Evolutionary conservation across 2,113 vertebrate species (phyloP).

Genomic region (Cinclus cinclus): DNA sequence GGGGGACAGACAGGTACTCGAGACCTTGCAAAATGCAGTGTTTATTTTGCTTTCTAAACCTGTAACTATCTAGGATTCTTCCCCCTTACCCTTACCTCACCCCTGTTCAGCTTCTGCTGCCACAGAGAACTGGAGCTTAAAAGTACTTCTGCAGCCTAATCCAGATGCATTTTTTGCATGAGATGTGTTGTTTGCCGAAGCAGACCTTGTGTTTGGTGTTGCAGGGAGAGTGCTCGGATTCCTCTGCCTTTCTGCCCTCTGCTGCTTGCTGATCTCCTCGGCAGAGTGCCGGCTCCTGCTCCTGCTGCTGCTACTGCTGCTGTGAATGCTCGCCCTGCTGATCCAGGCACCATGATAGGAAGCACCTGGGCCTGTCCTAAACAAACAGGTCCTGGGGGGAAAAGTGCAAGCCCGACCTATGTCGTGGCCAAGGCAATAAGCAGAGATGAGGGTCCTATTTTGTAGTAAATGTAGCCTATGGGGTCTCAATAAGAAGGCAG

Average conservation of each 20-base stretch:
- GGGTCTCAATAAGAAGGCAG: constrained; percentile 12
- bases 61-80: not conserved
- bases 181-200: not conserved
- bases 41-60: not conserved
- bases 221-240: constrained; percentile 5
- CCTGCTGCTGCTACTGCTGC: not conserved
- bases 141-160: not conserved
- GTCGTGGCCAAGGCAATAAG: constrained; percentile 65
- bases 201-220: not conserved
- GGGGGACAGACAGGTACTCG: not conserved
- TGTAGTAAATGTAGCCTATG: constrained; percentile 19
- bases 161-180: not conserved
- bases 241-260: constrained; percentile 22
- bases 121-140: not conserved
- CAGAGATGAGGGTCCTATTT: constrained; percentile 27
- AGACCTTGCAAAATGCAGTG: not conserved
- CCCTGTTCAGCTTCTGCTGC: not conserved
- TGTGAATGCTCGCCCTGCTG: not conserved
- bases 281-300: not conserved
- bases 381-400: not conserved
- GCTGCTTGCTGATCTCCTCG: constrained; percentile 42
- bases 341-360: constrained; percentile 55
- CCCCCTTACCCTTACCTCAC: not conserved
- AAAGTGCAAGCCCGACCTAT: constrained; percentile 14
- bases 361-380: constrained; percentile 49